Evolutionary conservation across 2,113 vertebrate species (phyloP).

Genomic region (Psilopsiagon aymara): DNA sequence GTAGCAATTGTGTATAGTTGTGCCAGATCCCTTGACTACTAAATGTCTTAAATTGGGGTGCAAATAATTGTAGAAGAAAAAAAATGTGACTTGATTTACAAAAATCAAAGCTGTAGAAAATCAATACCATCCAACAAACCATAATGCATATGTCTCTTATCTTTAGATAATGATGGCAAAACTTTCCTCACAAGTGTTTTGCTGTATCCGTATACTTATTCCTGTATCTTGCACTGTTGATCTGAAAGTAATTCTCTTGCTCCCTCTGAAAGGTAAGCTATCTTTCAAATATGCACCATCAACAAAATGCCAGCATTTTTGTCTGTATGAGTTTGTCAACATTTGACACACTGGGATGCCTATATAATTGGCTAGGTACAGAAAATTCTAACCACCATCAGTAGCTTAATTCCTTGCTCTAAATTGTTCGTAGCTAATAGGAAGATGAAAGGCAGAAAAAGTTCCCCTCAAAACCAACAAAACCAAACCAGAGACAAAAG

Average conservation of each 20-base stretch:
- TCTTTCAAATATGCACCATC: not conserved
- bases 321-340: not conserved
- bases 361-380: not conserved
- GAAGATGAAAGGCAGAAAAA: not conserved
- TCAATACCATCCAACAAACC: not conserved
- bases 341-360: not conserved
- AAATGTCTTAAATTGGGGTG: not conserved
- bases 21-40: not conserved
- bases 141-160: not conserved
- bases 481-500: not conserved
- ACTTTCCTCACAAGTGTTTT: not conserved
- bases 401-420: not conserved
- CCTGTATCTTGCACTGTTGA: not conserved
- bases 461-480: not conserved
- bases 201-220: not conserved
- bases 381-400: not conserved
- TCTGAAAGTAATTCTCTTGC: not conserved
- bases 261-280: not conserved
- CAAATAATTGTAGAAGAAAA: not conserved
- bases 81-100: not conserved
- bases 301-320: not conserved
- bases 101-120: not conserved
- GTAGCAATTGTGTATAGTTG: not conserved
- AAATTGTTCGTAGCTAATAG: not conserved
- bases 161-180: not conserved